A percentile compares a stretch with the other conserved stretches of the same genome.
These are phyloP conservation scores for Drosophila sp. DNA, from an alignment of 1,140 invertebrate genomes.

Conservation along the genomic window DNA sequence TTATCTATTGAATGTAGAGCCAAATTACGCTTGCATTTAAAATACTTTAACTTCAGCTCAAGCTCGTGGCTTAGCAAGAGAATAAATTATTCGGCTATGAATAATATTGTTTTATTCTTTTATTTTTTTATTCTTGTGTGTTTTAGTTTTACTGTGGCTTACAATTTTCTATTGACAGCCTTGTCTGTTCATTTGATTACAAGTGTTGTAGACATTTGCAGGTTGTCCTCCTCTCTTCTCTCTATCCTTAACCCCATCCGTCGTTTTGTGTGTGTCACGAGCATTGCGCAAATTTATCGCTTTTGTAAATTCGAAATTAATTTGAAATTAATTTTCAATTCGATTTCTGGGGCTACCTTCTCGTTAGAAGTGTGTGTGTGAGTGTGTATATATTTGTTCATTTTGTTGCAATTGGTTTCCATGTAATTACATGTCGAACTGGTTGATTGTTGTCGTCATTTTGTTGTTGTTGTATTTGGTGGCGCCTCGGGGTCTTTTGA, in stretches of 20 bases:
- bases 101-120: too few relatives aligned
- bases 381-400: slow-evolving; percentile 16
- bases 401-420: slow-evolving; percentile 30
- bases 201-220: slow-evolving; percentile 58
- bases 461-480: slow-evolving; percentile 43
- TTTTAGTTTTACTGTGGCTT: slow-evolving; percentile 6
- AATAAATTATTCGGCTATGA: slow-evolving; percentile 18
- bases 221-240: slow-evolving; percentile 16
- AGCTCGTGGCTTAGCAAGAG: not conserved
- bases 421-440: slow-evolving; percentile 49
- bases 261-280: slow-evolving; percentile 62
- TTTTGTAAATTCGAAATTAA: slow-evolving; percentile 78
- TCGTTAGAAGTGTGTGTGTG: slow-evolving; percentile 33
- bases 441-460: not conserved
- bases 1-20: too few relatives aligned
- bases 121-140: not conserved
- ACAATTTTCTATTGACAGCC: slow-evolving; percentile 49
- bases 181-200: slow-evolving; percentile 61
- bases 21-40: not conserved
- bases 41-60: too few relatives aligned
- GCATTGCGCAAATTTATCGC: slow-evolving; percentile 68
- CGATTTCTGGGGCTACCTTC: slow-evolving; percentile 52
- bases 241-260: not conserved
- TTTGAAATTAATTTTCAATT: slow-evolving; percentile 82
- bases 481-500: slow-evolving; percentile 75